Evolutionary conservation across 35 echinoderm and acorn worm genomes (phyloP), one percentile per base, ranked within the genome.

Genomic region (Ptychodera flava): DNA sequence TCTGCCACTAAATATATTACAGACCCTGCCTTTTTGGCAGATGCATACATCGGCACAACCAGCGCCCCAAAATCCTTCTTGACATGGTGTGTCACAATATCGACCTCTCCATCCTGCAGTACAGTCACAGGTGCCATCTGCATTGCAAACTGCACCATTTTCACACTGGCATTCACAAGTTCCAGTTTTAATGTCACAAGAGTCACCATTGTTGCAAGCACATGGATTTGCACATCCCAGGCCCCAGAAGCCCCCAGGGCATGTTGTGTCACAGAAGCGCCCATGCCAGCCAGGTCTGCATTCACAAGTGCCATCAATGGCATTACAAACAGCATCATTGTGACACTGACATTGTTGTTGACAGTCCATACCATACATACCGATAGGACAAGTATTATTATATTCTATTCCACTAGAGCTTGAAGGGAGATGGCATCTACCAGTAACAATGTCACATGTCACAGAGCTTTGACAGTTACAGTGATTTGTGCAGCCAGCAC

Each of bases 51-150:
- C 1, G 33, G 16, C 31, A 81, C 80, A 81, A 16, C 35, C 80
- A 28, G 29, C n/a, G 16, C 88, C 88, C 80, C 83, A 37, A 33
- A 33, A 76, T 15, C 33, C 77, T 32, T 28, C 0, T 33, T 31
- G n/a, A 78, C 88, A 89, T 28, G 37, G 36, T 81, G 82, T 85
- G 1, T 45, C 28, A 82, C 95, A 97, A 16, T 82, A 45, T 14
- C 78, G 36, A 10, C 94, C 94, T 33, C 29, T 76, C 94, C 94
- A 97, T 14, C 94, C 94, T 31, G 88, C 81, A 0, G 85, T 29
- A 79, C 94, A 97, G 28, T 37, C 79, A 36, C 94, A 97, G 0
- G 31, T 34, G 1, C 80, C 14, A 14, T 34, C 80, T 34, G 80
- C 31, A 33, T 81, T 34, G 28, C 80, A 81, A 32, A 34, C 80